Conservation (phyloP, 2,113 vertebrate genomes). For the Alligator sinensis region DNA sequence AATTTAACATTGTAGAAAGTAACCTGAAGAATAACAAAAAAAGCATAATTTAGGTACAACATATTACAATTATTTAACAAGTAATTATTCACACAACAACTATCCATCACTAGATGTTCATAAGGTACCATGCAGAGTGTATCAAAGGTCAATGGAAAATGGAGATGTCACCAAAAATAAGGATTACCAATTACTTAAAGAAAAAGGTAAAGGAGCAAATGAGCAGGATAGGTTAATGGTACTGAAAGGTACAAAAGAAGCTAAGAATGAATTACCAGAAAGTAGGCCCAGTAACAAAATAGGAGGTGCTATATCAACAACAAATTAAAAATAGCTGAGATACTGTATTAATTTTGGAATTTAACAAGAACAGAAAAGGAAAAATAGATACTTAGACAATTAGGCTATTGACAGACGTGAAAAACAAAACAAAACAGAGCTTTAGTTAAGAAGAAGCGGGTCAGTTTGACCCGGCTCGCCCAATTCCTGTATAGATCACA, state of each 20-base stretch:
- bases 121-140: neutral
- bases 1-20: neutral
- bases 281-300: neutral
- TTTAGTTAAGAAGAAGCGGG: no score
- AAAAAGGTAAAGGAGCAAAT: conserved; percentile 12
- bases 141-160: neutral
- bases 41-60: neutral
- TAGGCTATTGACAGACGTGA: no score
- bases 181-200: neutral
- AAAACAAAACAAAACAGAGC: no score
- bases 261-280: conserved; percentile 33
- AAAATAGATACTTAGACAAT: neutral
- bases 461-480: no score
- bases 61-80: neutral
- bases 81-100: neutral
- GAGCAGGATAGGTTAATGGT: neutral
- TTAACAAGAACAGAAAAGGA: neutral
- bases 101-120: neutral
- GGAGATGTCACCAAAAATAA: neutral
- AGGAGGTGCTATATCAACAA: neutral
- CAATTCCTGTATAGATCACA: no score
- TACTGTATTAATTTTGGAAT: neutral
- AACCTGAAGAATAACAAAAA: conserved; percentile 35
- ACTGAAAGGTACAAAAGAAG: neutral
- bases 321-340: neutral